A percentile compares a stretch with the other conserved stretches of the same genome.
Conservation (phyloP, 2,888 invertebrate species). For the Slavum lentiscoides region DNA sequence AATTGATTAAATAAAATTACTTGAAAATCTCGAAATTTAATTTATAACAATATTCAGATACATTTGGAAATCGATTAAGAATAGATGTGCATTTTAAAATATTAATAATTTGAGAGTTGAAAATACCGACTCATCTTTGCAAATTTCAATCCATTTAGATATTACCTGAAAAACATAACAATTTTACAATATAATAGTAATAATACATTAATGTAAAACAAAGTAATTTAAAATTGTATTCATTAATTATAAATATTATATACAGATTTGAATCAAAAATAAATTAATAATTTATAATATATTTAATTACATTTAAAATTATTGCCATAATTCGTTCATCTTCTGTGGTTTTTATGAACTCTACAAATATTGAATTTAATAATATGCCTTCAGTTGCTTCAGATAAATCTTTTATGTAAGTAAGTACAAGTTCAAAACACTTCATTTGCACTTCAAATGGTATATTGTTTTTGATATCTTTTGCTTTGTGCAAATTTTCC, state of each 20-base stretch:
- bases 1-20: slow-evolving; percentile 1
- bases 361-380: slow-evolving; percentile 20
- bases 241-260: no score
- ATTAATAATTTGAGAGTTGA: slow-evolving; percentile 19
- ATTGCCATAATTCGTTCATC: slow-evolving; percentile 36
- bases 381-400: slow-evolving; percentile 27
- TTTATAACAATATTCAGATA: slow-evolving; percentile 20
- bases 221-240: no score
- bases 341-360: slow-evolving; percentile 38
- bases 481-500: slow-evolving; percentile 32
- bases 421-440: slow-evolving; percentile 38
- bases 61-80: slow-evolving; percentile 26
- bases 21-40: slow-evolving; percentile 44
- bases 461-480: slow-evolving; percentile 29
- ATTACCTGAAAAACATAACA: slow-evolving; percentile 27
- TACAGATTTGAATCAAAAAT: not conserved
- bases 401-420: slow-evolving; percentile 27
- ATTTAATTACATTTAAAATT: slow-evolving; percentile 41
- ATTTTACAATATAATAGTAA: not conserved
- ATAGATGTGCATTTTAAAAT: slow-evolving; percentile 19
- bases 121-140: slow-evolving; percentile 15
- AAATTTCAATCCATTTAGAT: slow-evolving; percentile 32
- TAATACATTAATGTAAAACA: no score
- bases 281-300: not conserved
- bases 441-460: slow-evolving; percentile 43